These are phyloP conservation scores for Numida meleagris DNA, from an alignment of 2,113 vertebrate genomes.

Conservation along the genomic window DNA sequence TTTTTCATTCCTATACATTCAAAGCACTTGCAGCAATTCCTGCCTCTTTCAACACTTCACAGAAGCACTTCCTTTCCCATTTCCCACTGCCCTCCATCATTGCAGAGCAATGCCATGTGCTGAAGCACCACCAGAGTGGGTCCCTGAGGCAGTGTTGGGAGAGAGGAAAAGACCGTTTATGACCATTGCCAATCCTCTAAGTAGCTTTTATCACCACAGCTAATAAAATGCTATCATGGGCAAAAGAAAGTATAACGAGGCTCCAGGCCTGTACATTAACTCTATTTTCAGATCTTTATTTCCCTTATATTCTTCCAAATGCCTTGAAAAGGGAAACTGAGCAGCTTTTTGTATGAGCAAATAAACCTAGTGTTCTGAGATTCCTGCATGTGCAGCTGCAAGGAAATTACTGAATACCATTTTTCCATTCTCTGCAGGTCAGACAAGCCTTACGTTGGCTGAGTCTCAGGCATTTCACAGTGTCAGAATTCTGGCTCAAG, in stretches of 20 bases:
- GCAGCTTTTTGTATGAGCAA: not conserved
- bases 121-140: not conserved
- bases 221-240: not conserved
- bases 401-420: not conserved
- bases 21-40: not conserved
- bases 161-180: not conserved
- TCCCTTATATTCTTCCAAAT: not conserved
- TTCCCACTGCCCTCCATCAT: not conserved
- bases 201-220: not conserved
- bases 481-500: not conserved
- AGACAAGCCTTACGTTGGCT: not conserved
- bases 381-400: not conserved
- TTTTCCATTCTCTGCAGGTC: not conserved
- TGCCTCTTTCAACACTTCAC: not conserved
- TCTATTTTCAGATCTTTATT: not conserved
- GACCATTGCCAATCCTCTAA: not conserved
- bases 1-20: not conserved
- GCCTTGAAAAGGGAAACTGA: not conserved
- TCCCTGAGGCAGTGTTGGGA: not conserved
- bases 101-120: fast-evolving
- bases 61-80: not conserved
- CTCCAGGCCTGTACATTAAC: not conserved
- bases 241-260: conserved; percentile 7
- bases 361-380: not conserved
- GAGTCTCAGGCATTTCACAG: not conserved